A percentile compares a stretch with the other conserved stretches of the same genome.
Evolutionary conservation across 37 sponge, comb jelly and placozoan species (phyloP).

Genomic region (Spongilla lacustris): DNA sequence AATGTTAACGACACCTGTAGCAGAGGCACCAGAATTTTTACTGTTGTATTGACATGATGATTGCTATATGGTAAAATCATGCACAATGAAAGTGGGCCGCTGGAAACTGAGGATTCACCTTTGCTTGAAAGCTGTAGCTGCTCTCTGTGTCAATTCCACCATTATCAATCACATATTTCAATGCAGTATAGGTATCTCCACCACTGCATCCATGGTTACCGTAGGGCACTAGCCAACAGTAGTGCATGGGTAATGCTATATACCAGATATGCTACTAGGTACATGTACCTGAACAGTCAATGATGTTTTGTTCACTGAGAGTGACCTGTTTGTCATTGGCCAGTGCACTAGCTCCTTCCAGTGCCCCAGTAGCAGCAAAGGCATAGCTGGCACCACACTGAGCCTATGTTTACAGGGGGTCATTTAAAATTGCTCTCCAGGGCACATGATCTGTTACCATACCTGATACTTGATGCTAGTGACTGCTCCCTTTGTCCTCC

Average conservation of each 20-base stretch:
- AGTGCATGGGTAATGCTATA: background rate
- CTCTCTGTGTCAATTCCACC: conserved; percentile 81
- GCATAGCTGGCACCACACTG: conserved; percentile 88
- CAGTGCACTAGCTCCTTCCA: conserved; percentile 77
- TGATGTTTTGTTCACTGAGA: conserved; percentile 86
- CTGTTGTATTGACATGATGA: conserved; percentile 51
- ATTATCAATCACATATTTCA: conserved; percentile 77
- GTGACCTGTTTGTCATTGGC: conserved; percentile 64
- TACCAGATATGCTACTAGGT: background rate
- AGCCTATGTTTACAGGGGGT: conserved; percentile 30
- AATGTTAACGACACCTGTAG: conserved; percentile 55
- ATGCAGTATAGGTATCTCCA: conserved; percentile 68
- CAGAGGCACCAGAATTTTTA: conserved; percentile 45
- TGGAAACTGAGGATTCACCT: conserved; percentile 13
- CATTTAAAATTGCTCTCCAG: background rate
- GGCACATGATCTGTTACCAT: background rate
- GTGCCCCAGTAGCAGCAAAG: conserved; percentile 84
- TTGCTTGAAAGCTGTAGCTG: conserved; percentile 74
- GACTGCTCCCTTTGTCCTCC: conserved; percentile 81
- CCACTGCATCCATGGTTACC: conserved; percentile 88
- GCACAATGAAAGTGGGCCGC: background rate
- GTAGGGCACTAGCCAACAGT: conserved; percentile 25
- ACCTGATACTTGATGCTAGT: conserved; percentile 81
- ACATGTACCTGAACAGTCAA: conserved; percentile 87
- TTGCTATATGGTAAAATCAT: conserved; percentile 26